Evolutionary conservation across 1,140 invertebrate species (phyloP).

Genomic region (Agrypnia vestita): DNA sequence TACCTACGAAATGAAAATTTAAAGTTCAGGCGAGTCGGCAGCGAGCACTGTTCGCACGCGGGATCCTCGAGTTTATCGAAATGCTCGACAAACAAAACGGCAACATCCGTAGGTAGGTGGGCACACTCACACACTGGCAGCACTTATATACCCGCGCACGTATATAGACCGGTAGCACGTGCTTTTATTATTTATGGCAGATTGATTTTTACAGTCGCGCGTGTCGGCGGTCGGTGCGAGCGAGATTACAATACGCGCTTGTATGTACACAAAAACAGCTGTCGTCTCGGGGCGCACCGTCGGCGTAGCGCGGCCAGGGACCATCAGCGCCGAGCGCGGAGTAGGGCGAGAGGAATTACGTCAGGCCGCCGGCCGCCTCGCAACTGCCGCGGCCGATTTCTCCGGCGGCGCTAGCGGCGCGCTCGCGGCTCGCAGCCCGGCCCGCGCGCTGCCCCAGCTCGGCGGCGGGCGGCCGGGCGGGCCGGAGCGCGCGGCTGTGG

Average conservation of each 20-base stretch:
- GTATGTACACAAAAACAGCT: constrained; percentile 26
- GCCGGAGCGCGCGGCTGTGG: neutral
- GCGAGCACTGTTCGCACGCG: too few species aligned
- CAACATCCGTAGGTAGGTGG: neutral
- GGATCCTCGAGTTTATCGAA: neutral
- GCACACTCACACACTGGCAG: neutral
- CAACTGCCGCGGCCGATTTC: constrained; percentile 47
- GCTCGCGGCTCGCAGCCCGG: neutral
- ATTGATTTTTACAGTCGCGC: constrained; percentile 43
- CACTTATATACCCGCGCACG: neutral
- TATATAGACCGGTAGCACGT: constrained; percentile 39
- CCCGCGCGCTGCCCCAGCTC: constrained; percentile 5
- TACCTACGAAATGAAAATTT: too few species aligned
- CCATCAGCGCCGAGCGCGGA: constrained; percentile 3
- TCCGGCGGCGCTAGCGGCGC: constrained; percentile 28
- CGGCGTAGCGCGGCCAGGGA: constrained; percentile 6
- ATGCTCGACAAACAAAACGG: neutral
- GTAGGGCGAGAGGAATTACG: constrained; percentile 36
- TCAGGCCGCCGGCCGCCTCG: constrained; percentile 33
- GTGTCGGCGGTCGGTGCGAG: constrained; percentile 13
- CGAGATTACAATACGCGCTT: constrained; percentile 10
- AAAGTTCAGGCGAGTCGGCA: too few species aligned
- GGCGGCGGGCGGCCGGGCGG: neutral
- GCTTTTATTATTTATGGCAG: constrained; percentile 52
- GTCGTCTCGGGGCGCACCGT: neutral